phyloP scores from a whole-genome alignment of 2,797 vertebrate species.

The Scarus forsteni region DNA sequence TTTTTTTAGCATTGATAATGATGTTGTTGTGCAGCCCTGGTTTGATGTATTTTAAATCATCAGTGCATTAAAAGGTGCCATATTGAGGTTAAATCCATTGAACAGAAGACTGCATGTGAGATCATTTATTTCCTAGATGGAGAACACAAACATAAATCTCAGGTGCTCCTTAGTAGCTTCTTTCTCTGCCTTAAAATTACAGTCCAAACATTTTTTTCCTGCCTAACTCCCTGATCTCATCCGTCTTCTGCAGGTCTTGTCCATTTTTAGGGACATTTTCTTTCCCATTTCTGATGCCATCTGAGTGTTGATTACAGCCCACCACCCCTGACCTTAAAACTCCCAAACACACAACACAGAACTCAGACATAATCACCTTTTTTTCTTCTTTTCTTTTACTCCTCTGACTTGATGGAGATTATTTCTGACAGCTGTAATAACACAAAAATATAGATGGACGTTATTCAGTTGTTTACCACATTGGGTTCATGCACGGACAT shows the following conservation, averaged over 20 bases:
- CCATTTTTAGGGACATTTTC: constrained; percentile 57
- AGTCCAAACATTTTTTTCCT: too few species aligned
- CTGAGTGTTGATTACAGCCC: constrained; percentile 18
- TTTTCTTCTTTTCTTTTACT: constrained; percentile 9
- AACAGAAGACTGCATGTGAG: too few species aligned
- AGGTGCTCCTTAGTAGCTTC: too few species aligned
- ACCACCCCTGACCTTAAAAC: constrained; percentile 18
- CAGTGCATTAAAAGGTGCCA: too few species aligned
- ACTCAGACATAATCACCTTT: constrained; percentile 48
- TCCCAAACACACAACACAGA: constrained; percentile 47
- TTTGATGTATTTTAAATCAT: too few species aligned
- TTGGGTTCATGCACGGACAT: constrained; percentile 67
- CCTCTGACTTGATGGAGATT: constrained; percentile 57
- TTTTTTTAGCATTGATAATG: too few species aligned
- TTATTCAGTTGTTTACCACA: constrained; percentile 62
- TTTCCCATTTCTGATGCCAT: constrained; percentile 49
- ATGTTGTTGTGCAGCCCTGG: too few species aligned
- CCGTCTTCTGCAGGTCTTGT: constrained; percentile 50
- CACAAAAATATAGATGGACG: constrained; percentile 64
- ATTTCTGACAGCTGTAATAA: constrained; percentile 68
- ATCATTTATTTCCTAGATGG: too few species aligned
- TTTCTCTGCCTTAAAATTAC: too few species aligned
- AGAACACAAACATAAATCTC: too few species aligned
- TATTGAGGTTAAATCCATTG: too few species aligned
- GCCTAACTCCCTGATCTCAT: not conserved